Evolutionary conservation across 1,140 invertebrate genomes (phyloP), one percentile per base, ranked within the genome.

Genomic region (Bombus terrestris): DNA sequence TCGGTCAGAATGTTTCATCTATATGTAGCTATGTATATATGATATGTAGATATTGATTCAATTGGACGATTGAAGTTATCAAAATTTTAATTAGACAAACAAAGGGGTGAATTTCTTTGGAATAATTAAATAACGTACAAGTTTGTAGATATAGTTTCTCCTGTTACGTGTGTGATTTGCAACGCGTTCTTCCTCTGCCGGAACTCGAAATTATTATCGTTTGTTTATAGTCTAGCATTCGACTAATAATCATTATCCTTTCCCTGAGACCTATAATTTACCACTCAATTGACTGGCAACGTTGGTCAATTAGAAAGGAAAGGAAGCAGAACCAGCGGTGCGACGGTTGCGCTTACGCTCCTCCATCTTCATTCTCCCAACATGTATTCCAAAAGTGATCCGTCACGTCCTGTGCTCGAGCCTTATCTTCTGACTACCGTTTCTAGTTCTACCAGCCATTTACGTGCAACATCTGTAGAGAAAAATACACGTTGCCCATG

Each of bases 391-490:
- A 90, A 93, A 93, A 91, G 47, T 89, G 90, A 89, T 83, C 68
- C 75, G 92, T 93, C 92, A 93, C 89, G 89, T 93, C 91, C 92
- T 90, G 91, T 80, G 35, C 35, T 73, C 39, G 68, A 66, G 71
- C 8, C 3, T 64, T 39, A 41, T 76, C 69, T 80, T 53, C 69
- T 59, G 59, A 47, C 82, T 89, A 81, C 85, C 88, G 88, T 85
- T 80, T 39, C 39, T 25, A 35, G 4, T 5, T 68, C 28, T 12
- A 15, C 43, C 12, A 15, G 53, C 78, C 68, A 71, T 80, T 80
- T 85, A 77, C 47, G 25, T 13, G 28, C 22, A 64, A 37, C 71
- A 32, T 80, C 41, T 35, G 9, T 47, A 43, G 13, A 62, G 41
- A 22, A 72, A 71, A 64, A 71, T 59, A 79, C 25, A 39, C 83